Evolutionary conservation across 2,113 vertebrate genomes (phyloP).

Genomic region (Perca flavescens): DNA sequence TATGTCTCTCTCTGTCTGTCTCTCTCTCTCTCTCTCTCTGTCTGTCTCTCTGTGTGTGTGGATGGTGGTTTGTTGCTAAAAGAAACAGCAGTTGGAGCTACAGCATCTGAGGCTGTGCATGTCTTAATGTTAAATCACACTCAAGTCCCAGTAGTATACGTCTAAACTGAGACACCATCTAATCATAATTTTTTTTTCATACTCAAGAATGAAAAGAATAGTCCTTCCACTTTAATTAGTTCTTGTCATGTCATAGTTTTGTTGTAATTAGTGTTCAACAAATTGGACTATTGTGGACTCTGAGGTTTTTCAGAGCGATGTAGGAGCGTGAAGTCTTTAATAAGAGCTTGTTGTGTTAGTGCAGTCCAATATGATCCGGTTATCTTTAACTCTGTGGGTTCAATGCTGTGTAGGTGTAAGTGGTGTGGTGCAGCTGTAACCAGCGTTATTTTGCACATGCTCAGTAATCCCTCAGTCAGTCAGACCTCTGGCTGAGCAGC

Average conservation of each 20-base stretch:
- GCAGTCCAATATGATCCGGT: background rate
- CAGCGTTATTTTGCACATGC: constrained; percentile 1
- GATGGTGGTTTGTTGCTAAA: background rate
- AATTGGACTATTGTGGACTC: background rate
- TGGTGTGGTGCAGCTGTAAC: background rate
- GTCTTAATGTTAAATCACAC: constrained; percentile 9
- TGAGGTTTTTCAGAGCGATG: background rate
- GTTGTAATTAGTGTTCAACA: constrained; percentile 23
- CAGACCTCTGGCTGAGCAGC: background rate
- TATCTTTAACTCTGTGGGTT: background rate
- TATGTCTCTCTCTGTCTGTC: too few relatives aligned
- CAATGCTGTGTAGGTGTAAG: background rate
- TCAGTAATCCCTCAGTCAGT: background rate
- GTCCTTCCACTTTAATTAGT: constrained; percentile 2
- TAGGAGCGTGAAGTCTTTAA: background rate
- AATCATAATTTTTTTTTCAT: constrained; percentile 5
- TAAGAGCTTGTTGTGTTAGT: background rate
- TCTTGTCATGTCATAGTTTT: constrained; percentile 13
- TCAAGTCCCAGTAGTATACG: background rate
- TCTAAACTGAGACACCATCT: constrained; percentile 18
- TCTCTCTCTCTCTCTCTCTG: too few relatives aligned
- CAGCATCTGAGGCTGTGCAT: constrained; percentile 15
- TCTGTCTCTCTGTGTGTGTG: too few relatives aligned
- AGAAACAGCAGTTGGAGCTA: constrained; percentile 70
- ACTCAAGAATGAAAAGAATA: background rate